Conservation (phyloP, 2,888 invertebrate species). For the Lepidocyrtoides sp. region DNA sequence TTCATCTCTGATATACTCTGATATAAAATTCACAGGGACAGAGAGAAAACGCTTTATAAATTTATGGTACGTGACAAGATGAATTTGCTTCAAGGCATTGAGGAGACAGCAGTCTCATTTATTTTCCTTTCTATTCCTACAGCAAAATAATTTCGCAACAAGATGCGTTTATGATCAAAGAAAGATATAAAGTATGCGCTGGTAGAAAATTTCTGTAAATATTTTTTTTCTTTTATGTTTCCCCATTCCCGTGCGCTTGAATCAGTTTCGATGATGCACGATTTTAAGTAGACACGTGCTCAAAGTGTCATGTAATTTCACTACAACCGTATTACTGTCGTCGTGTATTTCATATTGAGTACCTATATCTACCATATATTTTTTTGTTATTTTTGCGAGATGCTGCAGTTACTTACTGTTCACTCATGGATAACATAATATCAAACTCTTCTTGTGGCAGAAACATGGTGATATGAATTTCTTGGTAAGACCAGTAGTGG, state of each 20-base stretch:
- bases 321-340: neutral
- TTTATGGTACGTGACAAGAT: slow-evolving; percentile 26
- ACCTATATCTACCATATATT: neutral
- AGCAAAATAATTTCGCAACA: slow-evolving; percentile 20
- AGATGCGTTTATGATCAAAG: slow-evolving; percentile 13
- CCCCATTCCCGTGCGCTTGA: neutral
- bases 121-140: neutral
- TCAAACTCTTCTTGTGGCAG: neutral
- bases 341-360: neutral
- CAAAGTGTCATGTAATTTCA: slow-evolving; percentile 21
- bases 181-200: neutral
- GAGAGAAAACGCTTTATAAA: neutral
- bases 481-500: neutral
- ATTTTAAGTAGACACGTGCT: slow-evolving; percentile 49
- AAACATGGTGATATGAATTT: neutral
- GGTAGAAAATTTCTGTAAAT: neutral
- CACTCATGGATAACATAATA: too few species aligned
- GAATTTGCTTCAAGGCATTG: slow-evolving; percentile 26
- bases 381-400: neutral
- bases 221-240: slow-evolving; percentile 10
- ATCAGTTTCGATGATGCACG: slow-evolving; percentile 29
- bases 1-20: too few species aligned
- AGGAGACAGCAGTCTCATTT: slow-evolving; percentile 13
- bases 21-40: neutral
- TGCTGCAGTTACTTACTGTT: too few species aligned